phyloP scores from a whole-genome alignment of 2,113 vertebrate species.

The Miniopterus natalensis region DNA sequence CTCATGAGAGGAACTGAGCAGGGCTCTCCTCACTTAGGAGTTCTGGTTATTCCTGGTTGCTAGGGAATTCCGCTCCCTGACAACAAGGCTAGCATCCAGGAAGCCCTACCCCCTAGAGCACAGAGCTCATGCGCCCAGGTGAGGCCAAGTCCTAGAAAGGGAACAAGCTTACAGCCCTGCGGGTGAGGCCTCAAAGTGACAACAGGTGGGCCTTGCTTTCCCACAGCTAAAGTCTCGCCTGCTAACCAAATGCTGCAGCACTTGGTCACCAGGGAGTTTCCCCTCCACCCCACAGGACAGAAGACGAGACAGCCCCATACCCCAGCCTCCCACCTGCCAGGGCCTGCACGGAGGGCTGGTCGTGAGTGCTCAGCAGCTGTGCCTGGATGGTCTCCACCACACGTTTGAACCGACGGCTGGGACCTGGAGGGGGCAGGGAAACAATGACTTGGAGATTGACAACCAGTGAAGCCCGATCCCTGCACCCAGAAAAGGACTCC shows the following conservation, averaged over 20 bases:
- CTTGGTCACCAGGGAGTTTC: neutral
- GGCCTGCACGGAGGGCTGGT: slow-evolving; percentile 94
- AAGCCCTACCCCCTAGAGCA: neutral
- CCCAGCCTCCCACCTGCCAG: slow-evolving; percentile 90
- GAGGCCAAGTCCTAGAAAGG: neutral
- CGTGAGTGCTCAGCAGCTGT: slow-evolving; percentile 95
- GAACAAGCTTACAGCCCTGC: neutral
- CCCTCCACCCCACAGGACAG: accelerated
- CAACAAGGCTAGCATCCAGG: neutral
- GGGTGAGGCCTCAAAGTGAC: neutral
- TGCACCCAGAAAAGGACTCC: neutral
- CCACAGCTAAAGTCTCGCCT: neutral
- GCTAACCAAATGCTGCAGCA: too few relatives aligned
- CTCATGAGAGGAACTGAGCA: neutral
- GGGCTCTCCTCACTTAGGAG: neutral
- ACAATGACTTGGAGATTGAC: neutral
- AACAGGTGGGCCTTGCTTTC: too few relatives aligned
- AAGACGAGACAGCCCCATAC: accelerated
- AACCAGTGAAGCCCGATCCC: too few relatives aligned
- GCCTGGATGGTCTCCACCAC: slow-evolving; percentile 97
- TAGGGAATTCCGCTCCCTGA: neutral
- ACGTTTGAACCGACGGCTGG: slow-evolving; percentile 95
- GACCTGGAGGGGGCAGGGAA: slow-evolving; percentile 87
- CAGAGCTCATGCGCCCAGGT: neutral
- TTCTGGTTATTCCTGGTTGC: neutral